Evolutionary conservation across 2,888 invertebrate species (phyloP).

Genomic region (Baronia brevicornis): DNA sequence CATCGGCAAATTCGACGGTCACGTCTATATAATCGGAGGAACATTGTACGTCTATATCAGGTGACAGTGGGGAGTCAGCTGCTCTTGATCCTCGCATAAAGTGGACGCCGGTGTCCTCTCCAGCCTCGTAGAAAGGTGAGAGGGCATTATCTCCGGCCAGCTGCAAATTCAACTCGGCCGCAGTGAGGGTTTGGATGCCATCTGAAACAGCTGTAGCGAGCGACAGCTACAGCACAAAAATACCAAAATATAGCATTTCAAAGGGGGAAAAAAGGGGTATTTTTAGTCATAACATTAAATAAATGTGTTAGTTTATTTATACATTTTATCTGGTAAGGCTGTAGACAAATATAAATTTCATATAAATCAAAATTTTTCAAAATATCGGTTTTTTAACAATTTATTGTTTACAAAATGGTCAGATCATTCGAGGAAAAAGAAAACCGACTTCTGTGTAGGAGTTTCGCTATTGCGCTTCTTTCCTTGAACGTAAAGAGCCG

Average conservation of each 20-base stretch:
- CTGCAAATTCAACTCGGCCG: slow-evolving; percentile 60
- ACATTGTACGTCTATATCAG: slow-evolving; percentile 79
- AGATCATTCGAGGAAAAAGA: no score
- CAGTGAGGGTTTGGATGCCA: slow-evolving; percentile 51
- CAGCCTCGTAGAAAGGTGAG: slow-evolving; percentile 52
- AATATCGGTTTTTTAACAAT: no score
- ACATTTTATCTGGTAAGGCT: no score
- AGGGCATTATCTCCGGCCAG: slow-evolving; percentile 54
- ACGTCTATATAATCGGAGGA: slow-evolving; percentile 75
- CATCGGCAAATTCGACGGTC: slow-evolving; percentile 77
- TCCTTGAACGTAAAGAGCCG: no score
- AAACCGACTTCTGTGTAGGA: no score
- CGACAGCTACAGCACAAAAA: slow-evolving; percentile 53
- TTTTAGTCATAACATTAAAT: not conserved
- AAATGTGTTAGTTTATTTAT: no score
- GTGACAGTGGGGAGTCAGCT: slow-evolving; percentile 62
- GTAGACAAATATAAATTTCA: no score
- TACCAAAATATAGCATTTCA: no score
- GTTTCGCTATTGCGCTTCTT: no score
- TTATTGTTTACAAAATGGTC: no score
- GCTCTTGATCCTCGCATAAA: slow-evolving; percentile 67
- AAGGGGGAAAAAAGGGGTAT: no score
- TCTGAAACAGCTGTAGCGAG: slow-evolving; percentile 71
- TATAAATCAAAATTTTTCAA: no score
- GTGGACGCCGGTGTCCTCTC: slow-evolving; percentile 55